Base-by-base conservation (phyloP, 1,140 invertebrate species). In the Aphelinus atriplicis region DNA sequence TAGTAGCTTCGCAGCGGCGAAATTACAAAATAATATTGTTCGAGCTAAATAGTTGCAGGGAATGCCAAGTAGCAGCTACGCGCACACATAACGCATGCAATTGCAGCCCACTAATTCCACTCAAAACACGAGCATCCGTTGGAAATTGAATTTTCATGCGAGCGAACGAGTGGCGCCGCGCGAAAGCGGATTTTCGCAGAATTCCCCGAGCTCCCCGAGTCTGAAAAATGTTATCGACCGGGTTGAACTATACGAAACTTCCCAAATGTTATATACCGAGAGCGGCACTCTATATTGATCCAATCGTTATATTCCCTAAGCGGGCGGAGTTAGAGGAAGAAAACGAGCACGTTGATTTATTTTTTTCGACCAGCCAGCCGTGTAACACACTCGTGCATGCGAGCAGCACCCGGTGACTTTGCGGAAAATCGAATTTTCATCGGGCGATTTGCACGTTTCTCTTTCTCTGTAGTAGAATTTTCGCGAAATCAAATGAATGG, bases 271-370 rank as follows among this genome's bases (percentile, higher is more conserved):
- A 75, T 69, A 71, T 47, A 10, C 46, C 50, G 26, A 26, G 26
- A 26, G 60, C 46, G 62, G 65, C 7, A 53, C 42, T 69, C 46
- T 48, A 65, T 71, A 71, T 71, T 64, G 73, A 75, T 75, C 67
- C 67, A 75, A 65, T 26, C 61, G 53, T 65, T 68, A 69, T 69
- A 69, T 73, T 73, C 66, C 60, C 58, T 55, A 6, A 45, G n/a
- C n/a, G 50, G 53, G 51, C 7, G 3, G 3, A 53, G 63, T 50
- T 42, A 77, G 26, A 26, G 56, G 71, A 67, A 75, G 73, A 63
- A 73, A 71, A 72, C 66, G 73, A 66, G 61, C 71, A 63, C 73
- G 58, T 75, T 75, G 73, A 75, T 75, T 75, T 69, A 69, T 75
- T 57, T 53, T 53, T 53, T 53, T 53, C 51, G 4, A 53, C 51